Conservation (phyloP, 2,888 invertebrate species). For the Oeneis ivallda region DNA sequence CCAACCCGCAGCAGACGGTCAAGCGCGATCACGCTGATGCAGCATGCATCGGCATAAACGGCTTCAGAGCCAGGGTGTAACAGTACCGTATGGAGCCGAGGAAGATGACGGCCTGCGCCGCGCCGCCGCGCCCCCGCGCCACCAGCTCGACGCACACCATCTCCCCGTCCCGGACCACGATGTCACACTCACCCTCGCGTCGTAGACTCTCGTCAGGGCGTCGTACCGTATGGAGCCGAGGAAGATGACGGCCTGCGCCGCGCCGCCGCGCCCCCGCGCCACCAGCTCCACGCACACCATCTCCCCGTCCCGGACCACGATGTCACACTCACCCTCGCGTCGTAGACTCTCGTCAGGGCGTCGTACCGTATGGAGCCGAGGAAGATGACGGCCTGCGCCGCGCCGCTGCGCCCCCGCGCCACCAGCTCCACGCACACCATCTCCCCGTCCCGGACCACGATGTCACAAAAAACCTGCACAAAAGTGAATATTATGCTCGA, state of each 20-base stretch:
- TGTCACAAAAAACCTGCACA: conserved; percentile 92
- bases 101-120: no score
- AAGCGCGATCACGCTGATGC: no score
- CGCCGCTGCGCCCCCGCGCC: conserved; percentile 93
- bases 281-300: conserved; percentile 99
- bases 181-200: conserved; percentile 89
- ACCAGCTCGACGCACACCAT: no score
- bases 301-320: conserved; percentile 98
- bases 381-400: conserved; percentile 91
- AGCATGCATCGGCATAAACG: no score
- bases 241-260: conserved; percentile 92
- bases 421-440: conserved; percentile 99
- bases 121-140: no score
- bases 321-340: conserved; percentile 96
- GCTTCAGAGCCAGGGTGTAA: no score
- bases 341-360: conserved; percentile 97
- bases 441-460: conserved; percentile 98
- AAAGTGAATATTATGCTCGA: neutral
- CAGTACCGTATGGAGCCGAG: no score
- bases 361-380: conserved; percentile 98
- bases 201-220: conserved; percentile 98
- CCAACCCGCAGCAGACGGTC: no score
- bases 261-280: no score
- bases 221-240: conserved; percentile 98
- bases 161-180: no score